Percentiles rank a stretch among this genome's conserved stretches.
Evolutionary conservation across 2,113 vertebrate genomes (phyloP).

Genomic region (Martes martes): DNA sequence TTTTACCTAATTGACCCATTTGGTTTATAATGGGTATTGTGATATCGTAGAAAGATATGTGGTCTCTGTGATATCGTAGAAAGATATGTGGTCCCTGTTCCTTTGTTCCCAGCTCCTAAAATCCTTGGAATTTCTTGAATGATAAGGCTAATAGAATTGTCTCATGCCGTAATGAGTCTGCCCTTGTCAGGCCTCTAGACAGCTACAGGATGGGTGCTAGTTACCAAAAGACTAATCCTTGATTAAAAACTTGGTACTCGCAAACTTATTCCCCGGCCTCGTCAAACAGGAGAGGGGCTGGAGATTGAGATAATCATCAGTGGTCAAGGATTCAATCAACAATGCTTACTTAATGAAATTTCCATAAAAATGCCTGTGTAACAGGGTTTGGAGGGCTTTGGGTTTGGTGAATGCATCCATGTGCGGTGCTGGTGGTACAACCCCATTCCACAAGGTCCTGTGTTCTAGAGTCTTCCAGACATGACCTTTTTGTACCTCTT

Average conservation of each 20-base stretch:
- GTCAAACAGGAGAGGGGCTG: background rate
- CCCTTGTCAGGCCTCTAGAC: background rate
- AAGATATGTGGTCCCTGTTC: background rate
- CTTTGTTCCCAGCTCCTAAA: background rate
- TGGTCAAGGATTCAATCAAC: background rate
- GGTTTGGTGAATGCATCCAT: background rate
- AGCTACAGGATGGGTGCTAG: background rate
- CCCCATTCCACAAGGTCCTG: background rate
- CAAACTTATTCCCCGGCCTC: background rate
- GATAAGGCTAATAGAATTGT: background rate
- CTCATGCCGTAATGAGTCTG: background rate
- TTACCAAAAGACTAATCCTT: background rate
- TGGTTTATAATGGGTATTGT: background rate
- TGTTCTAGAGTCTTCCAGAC: background rate
- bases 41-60: background rate
- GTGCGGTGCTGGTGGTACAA: fast-evolving
- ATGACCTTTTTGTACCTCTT: background rate
- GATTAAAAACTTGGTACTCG: background rate
- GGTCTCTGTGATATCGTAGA: background rate
- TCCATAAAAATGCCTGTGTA: background rate
- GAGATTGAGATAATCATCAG: background rate
- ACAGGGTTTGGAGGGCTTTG: background rate
- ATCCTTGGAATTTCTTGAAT: constrained; percentile 19
- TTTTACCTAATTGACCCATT: background rate
- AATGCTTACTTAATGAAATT: background rate